These are phyloP conservation scores for Heteromormyrus szaboi DNA, from an alignment of 2,797 vertebrate genomes.

Conservation along the genomic window DNA sequence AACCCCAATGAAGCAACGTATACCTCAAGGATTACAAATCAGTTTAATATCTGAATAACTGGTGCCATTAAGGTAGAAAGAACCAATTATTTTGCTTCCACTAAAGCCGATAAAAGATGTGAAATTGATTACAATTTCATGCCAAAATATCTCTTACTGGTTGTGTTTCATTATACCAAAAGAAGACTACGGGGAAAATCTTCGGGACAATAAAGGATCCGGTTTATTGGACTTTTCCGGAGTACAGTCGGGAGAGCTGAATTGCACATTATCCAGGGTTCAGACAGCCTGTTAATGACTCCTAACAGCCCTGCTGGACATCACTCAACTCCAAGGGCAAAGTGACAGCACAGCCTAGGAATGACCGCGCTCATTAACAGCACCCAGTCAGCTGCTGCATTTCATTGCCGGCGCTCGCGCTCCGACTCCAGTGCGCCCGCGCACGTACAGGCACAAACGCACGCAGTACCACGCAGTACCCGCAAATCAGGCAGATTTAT, in stretches of 20 bases:
- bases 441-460: neutral
- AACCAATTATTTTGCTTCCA: neutral
- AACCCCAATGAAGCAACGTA: neutral
- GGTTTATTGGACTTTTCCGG: neutral
- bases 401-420: neutral
- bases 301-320: conserved; percentile 2
- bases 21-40: neutral
- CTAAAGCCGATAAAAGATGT: neutral
- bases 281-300: neutral
- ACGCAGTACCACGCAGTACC: neutral
- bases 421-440: neutral
- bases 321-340: neutral
- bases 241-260: neutral
- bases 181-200: neutral
- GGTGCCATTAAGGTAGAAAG: neutral
- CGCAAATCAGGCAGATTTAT: neutral
- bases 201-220: neutral
- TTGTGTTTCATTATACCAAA: neutral
- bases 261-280: neutral
- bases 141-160: neutral
- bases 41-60: neutral
- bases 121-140: neutral
- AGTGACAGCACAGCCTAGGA: neutral
- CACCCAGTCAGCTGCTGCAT: neutral
- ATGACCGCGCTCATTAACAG: neutral